These are phyloP conservation scores for Acanthornis magna DNA, from an alignment of 2,797 vertebrate species.

Conservation along the genomic window DNA sequence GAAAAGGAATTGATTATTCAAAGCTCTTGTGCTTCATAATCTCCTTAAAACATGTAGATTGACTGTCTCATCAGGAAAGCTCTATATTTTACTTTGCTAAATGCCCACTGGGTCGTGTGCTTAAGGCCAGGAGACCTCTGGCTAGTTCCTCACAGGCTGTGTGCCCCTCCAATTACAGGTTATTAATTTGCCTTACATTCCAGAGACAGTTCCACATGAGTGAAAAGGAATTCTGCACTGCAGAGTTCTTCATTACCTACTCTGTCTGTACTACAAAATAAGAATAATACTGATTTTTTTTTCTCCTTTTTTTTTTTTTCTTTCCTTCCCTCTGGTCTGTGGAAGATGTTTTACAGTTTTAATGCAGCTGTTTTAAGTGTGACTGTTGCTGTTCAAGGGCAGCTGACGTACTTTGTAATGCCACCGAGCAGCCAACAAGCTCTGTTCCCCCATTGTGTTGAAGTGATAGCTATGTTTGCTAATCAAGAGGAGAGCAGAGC, in stretches of 20 bases:
- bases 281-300: constrained; percentile 23
- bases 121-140: constrained; percentile 53
- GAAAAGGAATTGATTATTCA: constrained; percentile 64
- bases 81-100: constrained; percentile 37
- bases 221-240: neutral
- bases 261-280: constrained; percentile 33
- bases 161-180: constrained; percentile 54
- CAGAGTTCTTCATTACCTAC: constrained; percentile 35
- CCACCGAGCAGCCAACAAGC: constrained; percentile 33
- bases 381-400: constrained; percentile 52
- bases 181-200: constrained; percentile 55
- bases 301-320: no score
- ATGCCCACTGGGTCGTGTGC: constrained; percentile 5
- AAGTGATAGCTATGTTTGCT: constrained; percentile 69
- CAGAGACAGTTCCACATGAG: constrained; percentile 52
- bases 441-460: constrained; percentile 55
- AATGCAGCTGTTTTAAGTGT: constrained; percentile 50
- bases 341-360: constrained; percentile 54
- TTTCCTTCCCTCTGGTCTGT: neutral
- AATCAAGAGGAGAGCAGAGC: constrained; percentile 67
- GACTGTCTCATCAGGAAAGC: constrained; percentile 54
- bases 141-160: neutral
- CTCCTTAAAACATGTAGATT: constrained; percentile 58
- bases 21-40: constrained; percentile 59
- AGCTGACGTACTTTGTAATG: constrained; percentile 64